Base-by-base conservation (phyloP, 2,113 vertebrate genomes). In the Muntiacus muntjak region DNA sequence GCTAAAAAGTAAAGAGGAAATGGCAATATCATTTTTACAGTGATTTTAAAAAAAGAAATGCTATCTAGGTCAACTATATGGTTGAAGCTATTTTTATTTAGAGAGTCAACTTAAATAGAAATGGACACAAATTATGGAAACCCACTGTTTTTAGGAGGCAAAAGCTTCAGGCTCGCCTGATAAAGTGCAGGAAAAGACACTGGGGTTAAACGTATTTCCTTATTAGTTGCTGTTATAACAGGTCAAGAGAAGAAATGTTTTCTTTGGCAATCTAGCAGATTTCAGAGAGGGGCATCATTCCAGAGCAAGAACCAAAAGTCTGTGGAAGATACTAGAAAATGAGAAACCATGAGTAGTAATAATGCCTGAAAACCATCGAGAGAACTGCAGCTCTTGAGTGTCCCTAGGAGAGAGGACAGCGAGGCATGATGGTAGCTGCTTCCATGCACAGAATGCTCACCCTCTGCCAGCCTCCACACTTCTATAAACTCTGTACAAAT, bases 1-100 rank as follows among this genome's bases (percentile, higher is more conserved):
- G 50, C 54, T 93, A 85, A 85, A 89, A 83, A 93, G 36, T 87
- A 81, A 85, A 96, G 79, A 93, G 36, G 81, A 95, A 95, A 94
- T 57, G 30, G n/a, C n/a, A 96, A 91, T 45, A 85, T 50, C 64
- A 92, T 45, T 87, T 95, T 84, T 40, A 47, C 57, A 67, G 28
- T 84, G 26, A 79, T 60, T 87, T 87, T 16, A 23, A 71, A 64
- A 64, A 82, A 91, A 85, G 28, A 79, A 87, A 54, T 67, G 50
- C 36, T 62, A 64, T 64, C 33, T 94, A 90, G 23, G 55, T 85
- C 25, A 55, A 71, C 30, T 79, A 50, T 50, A 84, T 16, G 76
- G 25, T 92, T 78, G 87, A 89, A 78, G 88, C 15, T 89, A 54
- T 79, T 97, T 97, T 92, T 94, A 94, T 76, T 91, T 87, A 50